Evolutionary conservation across 1,140 invertebrate species (phyloP), one percentile per base, ranked within the genome.

Genomic region (Heliothis virescens): DNA sequence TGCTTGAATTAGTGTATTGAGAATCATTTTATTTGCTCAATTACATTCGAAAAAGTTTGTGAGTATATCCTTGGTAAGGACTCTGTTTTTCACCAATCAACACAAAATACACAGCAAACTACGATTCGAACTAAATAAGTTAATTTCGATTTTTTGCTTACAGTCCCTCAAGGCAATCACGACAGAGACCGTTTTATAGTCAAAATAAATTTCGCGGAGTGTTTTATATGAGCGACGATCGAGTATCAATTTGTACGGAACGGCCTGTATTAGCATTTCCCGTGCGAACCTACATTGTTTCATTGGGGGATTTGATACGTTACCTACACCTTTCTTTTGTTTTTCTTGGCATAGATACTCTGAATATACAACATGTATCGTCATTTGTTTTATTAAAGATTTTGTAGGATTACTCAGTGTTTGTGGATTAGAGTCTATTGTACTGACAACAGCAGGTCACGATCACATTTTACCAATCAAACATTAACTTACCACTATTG

Each of bases 161-260:
- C 72, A 18, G 34, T 76, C 41, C 26, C 48, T 63, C 63, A 69
- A 69, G 50, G 75, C 63, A 69, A 78, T 78, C 63, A 59, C 53
- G 52, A 69, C 63, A 26, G 75, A 67, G 63, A 78, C 52, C 50
- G 69, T 78, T 69, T 69, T 69, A 78, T 78, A 69, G 75, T 50
- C 34, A 69, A 78, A 60, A 41, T n/a, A n/a, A n/a, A n/a, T 59
- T 59, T 59, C 89, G 83, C 86, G 88, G 90, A 94, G 92, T 94
- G 92, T 94, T 94, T 94, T 94, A 94, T 94, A 94, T 92, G 93
- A 91, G 91, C 91, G 91, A 93, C 93, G 91, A 94, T 94, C 92
- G 92, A 94, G 91, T 94, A 94, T 94, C 92, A 94, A 94, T 94
- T 94, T 94, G 91, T 93, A 90, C 83, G 84, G 86, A 92, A 89